Conservation (phyloP, 2,888 invertebrate genomes). For the Zhengitettix transpicula region DNA sequence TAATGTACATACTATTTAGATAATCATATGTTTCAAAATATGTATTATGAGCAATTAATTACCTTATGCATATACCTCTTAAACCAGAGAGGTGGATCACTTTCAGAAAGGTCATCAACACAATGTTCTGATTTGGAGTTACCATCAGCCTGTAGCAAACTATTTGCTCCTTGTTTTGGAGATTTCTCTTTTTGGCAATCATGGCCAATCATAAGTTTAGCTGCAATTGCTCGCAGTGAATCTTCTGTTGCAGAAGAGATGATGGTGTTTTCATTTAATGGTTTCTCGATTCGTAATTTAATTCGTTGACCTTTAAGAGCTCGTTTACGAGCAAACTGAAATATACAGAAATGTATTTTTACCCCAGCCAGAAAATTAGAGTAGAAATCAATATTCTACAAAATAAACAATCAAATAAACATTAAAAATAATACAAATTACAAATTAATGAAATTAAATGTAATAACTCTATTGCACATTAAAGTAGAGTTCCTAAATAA, state of each 20-base stretch:
- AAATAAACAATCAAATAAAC: no score
- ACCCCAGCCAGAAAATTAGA: no score
- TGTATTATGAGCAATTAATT: background rate
- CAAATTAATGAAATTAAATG: no score
- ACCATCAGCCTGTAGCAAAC: background rate
- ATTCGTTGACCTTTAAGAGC: conserved; percentile 24
- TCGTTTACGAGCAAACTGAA: conserved; percentile 14
- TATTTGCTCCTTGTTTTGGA: no score
- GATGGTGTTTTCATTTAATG: background rate
- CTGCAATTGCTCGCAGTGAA: background rate
- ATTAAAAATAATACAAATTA: no score
- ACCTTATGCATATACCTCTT: conserved; percentile 24
- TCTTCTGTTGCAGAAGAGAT: background rate
- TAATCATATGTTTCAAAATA: no score
- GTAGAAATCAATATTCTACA: no score
- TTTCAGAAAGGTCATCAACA: conserved; percentile 5
- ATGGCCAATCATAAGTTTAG: background rate
- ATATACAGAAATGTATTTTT: background rate
- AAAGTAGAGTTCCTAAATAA: no score
- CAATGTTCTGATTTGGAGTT: background rate
- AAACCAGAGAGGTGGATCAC: conserved; percentile 24
- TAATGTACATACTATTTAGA: no score
- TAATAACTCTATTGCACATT: no score
- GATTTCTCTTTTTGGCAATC: background rate
- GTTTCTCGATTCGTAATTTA: conserved; percentile 20